Conservation (phyloP, 2,888 invertebrate genomes). For the Hoplodrina ambigua region DNA sequence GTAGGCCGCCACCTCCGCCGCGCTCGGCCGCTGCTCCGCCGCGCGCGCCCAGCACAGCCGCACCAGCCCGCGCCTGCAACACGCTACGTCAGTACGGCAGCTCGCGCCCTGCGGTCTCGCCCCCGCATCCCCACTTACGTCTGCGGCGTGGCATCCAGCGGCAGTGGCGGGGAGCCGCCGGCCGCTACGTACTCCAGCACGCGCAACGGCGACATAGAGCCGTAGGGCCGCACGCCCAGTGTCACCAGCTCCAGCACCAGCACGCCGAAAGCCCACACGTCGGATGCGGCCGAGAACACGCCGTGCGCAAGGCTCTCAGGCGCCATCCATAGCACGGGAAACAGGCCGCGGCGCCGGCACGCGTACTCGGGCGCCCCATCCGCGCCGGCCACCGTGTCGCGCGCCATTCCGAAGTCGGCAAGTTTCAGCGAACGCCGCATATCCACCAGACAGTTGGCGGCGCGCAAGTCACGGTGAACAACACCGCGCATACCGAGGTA, state of each 20-base stretch:
- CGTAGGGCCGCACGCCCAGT: slow-evolving; percentile 97
- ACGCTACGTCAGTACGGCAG: slow-evolving; percentile 4
- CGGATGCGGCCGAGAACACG: slow-evolving; percentile 95
- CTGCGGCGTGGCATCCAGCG: slow-evolving; percentile 84
- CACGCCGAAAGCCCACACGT: slow-evolving; percentile 97
- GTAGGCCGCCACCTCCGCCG: slow-evolving; percentile 93
- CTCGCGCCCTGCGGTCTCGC: rapidly evolving
- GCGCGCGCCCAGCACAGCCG: slow-evolving; percentile 94
- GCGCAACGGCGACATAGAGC: slow-evolving; percentile 93
- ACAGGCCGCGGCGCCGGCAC: slow-evolving; percentile 94
- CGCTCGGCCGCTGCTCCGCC: slow-evolving; percentile 92
- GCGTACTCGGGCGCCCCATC: slow-evolving; percentile 93
- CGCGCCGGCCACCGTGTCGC: slow-evolving; percentile 93
- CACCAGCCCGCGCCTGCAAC: slow-evolving; percentile 88
- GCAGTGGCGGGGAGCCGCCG: slow-evolving; percentile 92
- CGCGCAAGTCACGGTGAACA: slow-evolving; percentile 96
- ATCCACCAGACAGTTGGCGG: slow-evolving; percentile 94
- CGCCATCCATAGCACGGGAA: slow-evolving; percentile 97
- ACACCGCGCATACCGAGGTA: slow-evolving; percentile 93
- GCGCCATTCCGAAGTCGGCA: slow-evolving; percentile 97
- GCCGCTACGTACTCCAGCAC: slow-evolving; percentile 91
- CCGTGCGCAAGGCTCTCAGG: slow-evolving; percentile 95
- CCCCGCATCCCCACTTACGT: slow-evolving; percentile 58
- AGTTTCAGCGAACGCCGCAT: slow-evolving; percentile 93
- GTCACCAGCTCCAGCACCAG: slow-evolving; percentile 96